Evolutionary conservation across 2,113 vertebrate genomes (phyloP), one percentile per base, ranked within the genome.

Genomic region (Pyxicephalus adspersus): DNA sequence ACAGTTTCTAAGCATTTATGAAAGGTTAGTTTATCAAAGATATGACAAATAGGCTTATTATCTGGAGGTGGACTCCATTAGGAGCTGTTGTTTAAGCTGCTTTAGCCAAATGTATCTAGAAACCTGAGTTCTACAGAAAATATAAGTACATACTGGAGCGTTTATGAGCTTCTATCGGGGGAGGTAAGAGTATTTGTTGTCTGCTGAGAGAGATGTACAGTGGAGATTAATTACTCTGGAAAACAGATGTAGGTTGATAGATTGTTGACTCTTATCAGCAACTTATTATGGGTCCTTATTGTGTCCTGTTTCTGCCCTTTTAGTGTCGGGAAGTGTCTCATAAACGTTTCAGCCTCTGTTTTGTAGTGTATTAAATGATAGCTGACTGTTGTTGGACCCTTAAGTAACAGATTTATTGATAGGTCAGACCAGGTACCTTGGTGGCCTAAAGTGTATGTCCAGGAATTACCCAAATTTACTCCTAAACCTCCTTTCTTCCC

Each of bases 11-110:
- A 88, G 89, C 81, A 89, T 86, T 90, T 87, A 85, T 85, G 86
- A 91, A 89, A 91, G 83, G 81, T 85, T 86, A 83, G 73, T 76
- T 86, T 86, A 90, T 91, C 82, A 85, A 86, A 84, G 60, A 29
- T 83, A 88, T 90, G 89, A 89, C 86, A 92, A 90, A 92, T 90
- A 88, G 87, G 86, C 85, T 86, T 87, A 86, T 89, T 89, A 89
- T 87, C 85, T 84, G 85, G 63, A 88, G 88, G 83, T 84, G 86
- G 85, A 88, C 71, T 68, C 83, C 88, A 90, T 92, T 92, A 91
- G 86, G 87, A 83, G 86, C 86, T 84, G 86, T 70, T 81, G 83
- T 71, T 79, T 85, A 86, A 87, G 31, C 85, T 80, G 63, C 52
- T 87, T 83, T 83, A 84, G 83, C 84, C 80, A 84, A 65, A 87